Percentiles rank a stretch among this genome's conserved stretches.
Evolutionary conservation across 2,888 invertebrate species (phyloP).

Genomic region (Trichacis sp.): DNA sequence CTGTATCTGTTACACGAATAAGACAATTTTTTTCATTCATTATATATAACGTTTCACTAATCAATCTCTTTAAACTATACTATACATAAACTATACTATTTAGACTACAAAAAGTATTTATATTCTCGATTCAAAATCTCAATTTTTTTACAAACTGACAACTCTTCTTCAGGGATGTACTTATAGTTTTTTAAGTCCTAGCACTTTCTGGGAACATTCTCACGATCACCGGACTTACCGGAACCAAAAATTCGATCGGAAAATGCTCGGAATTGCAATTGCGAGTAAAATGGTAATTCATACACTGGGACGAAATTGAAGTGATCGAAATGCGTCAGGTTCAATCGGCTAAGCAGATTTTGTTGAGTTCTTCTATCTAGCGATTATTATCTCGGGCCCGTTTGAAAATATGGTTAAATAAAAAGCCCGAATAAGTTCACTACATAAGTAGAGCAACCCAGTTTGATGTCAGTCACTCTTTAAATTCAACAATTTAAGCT

Average conservation of each 20-base stretch:
- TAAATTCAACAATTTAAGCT: constrained; percentile 29
- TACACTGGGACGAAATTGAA: background rate
- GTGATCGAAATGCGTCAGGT: background rate
- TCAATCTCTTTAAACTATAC: too few relatives aligned
- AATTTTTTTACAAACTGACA: too few relatives aligned
- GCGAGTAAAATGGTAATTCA: background rate
- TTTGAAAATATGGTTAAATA: constrained; percentile 7
- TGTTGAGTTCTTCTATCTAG: constrained; percentile 36
- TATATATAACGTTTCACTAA: too few relatives aligned
- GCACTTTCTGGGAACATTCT: background rate
- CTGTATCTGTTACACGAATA: too few relatives aligned
- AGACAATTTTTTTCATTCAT: too few relatives aligned
- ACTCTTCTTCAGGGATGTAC: too few relatives aligned
- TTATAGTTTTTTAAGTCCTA: too few relatives aligned
- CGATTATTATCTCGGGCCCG: constrained; percentile 39
- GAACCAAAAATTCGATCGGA: background rate
- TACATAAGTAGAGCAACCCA: constrained; percentile 57
- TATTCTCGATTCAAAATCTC: too few relatives aligned
- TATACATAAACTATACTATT: too few relatives aligned
- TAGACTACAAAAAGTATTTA: too few relatives aligned
- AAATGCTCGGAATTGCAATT: background rate
- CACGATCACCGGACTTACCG: background rate
- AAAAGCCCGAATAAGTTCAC: constrained; percentile 26
- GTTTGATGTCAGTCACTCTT: constrained; percentile 55
- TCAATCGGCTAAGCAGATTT: constrained; percentile 2